Evolutionary conservation across 1,140 invertebrate species (phyloP), one percentile per base, ranked within the genome.

Genomic region (Megalonaias nervosa): DNA sequence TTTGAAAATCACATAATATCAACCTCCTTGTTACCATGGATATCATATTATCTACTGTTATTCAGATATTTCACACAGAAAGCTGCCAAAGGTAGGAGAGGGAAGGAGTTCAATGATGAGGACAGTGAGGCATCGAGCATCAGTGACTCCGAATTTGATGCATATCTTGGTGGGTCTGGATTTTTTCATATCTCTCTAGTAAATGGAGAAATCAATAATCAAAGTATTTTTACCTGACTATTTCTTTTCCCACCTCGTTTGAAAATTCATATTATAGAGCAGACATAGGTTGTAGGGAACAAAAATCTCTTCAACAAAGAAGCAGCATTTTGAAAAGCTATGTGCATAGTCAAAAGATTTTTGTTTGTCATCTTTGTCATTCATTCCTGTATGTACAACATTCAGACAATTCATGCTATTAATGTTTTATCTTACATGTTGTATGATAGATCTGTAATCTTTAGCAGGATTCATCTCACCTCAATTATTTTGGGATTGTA

Each of bases 71-170:
- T 89, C 86, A 84, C 59, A 83, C 60, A 77, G 73, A 83, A 78
- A 72, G 71, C 56, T 60, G 80, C 83, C 59, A 82, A 67, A 17
- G 80, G 71, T 38, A 89, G 92, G 14, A 83, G 78, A 60, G 83
- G 67, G 31, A 84, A 82, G 55, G 90, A 92, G 14, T 83, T 67
- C 17, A 89, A 92, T 16, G 87, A 90, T 62, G 91, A 92, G 1
- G 87, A 93, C 81, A 94, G 94, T 85, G 95, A 97, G 88, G 91
- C 93, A 57, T 95, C 95, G 62, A 97, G 95, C 84, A 94, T 98
- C 4, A 94, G 93, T 79, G 97, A 96, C 87, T 95, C 96, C 74
- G 96, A 98, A 87, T 98, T 98, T 90, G 94, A 93, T 76, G 75
- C 82, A 11, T 89, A 88, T 67, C 77, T 92, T 31, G 89, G 87